Evolutionary conservation across 2,113 vertebrate species (phyloP), one percentile per base, ranked within the genome.

Genomic region (Seriola rivoliana): DNA sequence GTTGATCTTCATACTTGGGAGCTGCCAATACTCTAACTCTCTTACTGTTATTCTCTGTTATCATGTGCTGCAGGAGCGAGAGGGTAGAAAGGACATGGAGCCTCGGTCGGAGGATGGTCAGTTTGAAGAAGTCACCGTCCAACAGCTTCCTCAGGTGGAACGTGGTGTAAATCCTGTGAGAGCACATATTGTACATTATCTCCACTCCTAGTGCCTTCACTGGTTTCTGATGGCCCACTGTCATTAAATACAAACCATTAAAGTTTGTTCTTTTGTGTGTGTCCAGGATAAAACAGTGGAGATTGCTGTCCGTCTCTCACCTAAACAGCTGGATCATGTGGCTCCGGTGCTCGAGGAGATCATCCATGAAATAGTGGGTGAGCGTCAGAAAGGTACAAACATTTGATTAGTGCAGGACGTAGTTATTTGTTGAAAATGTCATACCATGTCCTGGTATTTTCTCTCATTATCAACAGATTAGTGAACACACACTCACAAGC

Each of bases 21-120:
- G 5, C 42, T 23, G 8, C 23, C 38, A 9, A 9, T n/a, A 36
- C 14, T 14, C 34, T 42, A 8, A 36, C 14, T 14, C 34, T 42
- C 8, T 46, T 12, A 8, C 44, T 32, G 19, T 66, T 66, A 42
- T 2, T 23, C 17, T 36, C 14, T 42, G 1, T 7, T 42, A 32
- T 32, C 44, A 21, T 44, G 38, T 46, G 12, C 36, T 38, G 50
- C 86, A 95, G 94, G 95, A 96, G 46, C 94, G 76, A 66, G 89
- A 92, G 50, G 89, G 75, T 4, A 92, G 58, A 74, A 95, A 95
- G 58, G 86, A 85, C 71, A 85, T 91, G 84, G 90, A 91, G 85
- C 78, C 91, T 25, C 83, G 86, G 60, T 93, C 92, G 4, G 90
- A 93, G 48, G 87, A 92, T 0, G 84, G 80, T 23, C 93, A 89